These are phyloP conservation scores for Helicoverpa assulta DNA, from an alignment of 2,888 invertebrate species.

Conservation along the genomic window DNA sequence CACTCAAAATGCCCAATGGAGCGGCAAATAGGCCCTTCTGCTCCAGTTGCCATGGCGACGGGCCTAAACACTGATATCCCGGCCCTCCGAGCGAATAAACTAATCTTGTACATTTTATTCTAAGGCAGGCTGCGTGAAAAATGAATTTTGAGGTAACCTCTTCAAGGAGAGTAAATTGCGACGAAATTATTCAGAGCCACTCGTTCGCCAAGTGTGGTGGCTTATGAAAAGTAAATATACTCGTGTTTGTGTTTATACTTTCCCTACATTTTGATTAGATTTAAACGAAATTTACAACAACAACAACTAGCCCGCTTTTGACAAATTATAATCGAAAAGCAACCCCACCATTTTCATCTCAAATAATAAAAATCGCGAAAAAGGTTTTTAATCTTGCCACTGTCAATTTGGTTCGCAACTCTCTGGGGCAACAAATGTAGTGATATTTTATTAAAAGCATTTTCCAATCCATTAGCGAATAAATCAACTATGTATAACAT, in stretches of 20 bases:
- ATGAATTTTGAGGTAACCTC: slow-evolving; percentile 79
- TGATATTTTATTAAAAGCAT: slow-evolving; percentile 61
- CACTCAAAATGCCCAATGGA: slow-evolving; percentile 81
- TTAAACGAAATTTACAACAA: slow-evolving; percentile 23
- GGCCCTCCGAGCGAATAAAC: slow-evolving; percentile 71
- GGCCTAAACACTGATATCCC: slow-evolving; percentile 76
- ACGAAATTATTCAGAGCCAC: slow-evolving; percentile 76
- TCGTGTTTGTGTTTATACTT: slow-evolving; percentile 43
- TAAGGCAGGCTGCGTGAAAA: slow-evolving; percentile 75
- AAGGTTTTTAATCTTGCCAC: slow-evolving; percentile 57
- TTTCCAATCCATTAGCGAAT: slow-evolving; percentile 62
- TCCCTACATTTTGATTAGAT: slow-evolving; percentile 30
- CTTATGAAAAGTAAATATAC: slow-evolving; percentile 59
- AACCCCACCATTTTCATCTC: slow-evolving; percentile 22
- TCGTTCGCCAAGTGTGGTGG: slow-evolving; percentile 49
- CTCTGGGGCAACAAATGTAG: slow-evolving; percentile 56
- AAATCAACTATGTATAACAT: slow-evolving; percentile 49
- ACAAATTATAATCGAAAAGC: slow-evolving; percentile 26
- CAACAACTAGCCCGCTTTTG: neutral
- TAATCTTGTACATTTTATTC: slow-evolving; percentile 79
- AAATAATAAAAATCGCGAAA: slow-evolving; percentile 44
- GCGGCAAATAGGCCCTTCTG: slow-evolving; percentile 87
- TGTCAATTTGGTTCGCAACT: slow-evolving; percentile 55
- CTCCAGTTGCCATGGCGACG: slow-evolving; percentile 79
- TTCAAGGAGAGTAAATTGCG: slow-evolving; percentile 70